Base-by-base conservation (phyloP, 2,113 vertebrate species). In the Regulus satrapa region DNA sequence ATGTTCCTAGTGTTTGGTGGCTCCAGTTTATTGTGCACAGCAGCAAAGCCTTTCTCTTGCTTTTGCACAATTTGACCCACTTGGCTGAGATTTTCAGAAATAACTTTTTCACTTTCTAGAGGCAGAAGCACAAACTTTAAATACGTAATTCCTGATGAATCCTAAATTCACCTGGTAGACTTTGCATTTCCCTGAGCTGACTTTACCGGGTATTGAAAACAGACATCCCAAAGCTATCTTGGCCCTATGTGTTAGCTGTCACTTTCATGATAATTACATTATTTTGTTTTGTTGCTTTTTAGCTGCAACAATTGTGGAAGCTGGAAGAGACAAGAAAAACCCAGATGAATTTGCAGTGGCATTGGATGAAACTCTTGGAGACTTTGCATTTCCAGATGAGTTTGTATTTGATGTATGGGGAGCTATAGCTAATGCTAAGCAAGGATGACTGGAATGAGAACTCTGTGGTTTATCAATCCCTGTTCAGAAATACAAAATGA, bases 361-460 rank as follows among this genome's bases (percentile, higher is more conserved):
- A 1, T 85, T 99, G 36, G 99, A 99, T 73, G 98, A 99, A 96
- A 98, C 98, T 79, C 99, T 99, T 18, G 99, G 99, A 82, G 99
- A 99, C 97, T 99, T 99, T 51, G 99, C 99, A 7, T 99, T 99
- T 86, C 99, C 99, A 1, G 99, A 99, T 25, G 99, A 99, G 97
- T 99, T 99, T 85, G 98, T 99, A 51, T 99, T 99, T 71, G 99
- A 99, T 46, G 99, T 99, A 5, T 99, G 99, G 99, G 99, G 99
- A 64, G 99, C 99, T 76, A 99, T 99, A 43, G 98, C 99, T 51
- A 99, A 99, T 55, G 99, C 98, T 76, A 99, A 98, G 94, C 97
- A 98, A 92, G 98, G 98, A 89, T 96, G 98, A 69, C 92, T 98
- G 94, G 98, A 96, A 79, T 93, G 84, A 89, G 72, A 80, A 69